Conservation (phyloP, 2,888 invertebrate species). For the Phortica okadai region DNA sequence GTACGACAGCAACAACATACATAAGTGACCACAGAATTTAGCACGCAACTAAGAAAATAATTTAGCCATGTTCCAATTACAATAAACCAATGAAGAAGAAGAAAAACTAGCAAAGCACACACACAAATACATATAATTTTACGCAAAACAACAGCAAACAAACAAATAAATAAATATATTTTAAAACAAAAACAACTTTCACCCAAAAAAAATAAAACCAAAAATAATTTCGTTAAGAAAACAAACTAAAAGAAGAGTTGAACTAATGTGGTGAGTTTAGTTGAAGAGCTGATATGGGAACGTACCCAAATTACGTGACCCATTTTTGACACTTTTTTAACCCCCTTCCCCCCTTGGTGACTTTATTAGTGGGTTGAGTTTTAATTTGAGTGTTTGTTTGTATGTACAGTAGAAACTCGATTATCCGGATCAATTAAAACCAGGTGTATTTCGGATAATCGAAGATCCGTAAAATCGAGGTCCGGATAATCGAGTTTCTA, state of each 20-base stretch:
- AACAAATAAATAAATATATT: conserved; percentile 36
- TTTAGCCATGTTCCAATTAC: conserved; percentile 67
- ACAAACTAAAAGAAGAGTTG: not conserved
- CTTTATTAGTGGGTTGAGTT: no score
- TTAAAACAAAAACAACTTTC: conserved; percentile 57
- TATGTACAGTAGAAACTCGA: no score
- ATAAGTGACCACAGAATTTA: conserved; percentile 47
- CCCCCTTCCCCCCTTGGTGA: no score
- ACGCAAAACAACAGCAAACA: conserved; percentile 43
- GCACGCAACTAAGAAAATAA: conserved; percentile 66
- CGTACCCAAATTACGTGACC: no score
- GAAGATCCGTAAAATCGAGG: no score
- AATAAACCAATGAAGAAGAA: conserved; percentile 25
- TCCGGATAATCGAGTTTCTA: no score
- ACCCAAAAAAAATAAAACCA: conserved; percentile 47
- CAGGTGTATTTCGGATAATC: no score
- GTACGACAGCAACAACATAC: conserved; percentile 10
- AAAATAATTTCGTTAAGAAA: not conserved
- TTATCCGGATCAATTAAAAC: no score
- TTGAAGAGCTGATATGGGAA: no score
- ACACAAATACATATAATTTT: conserved; percentile 39
- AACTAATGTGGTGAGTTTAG: no score
- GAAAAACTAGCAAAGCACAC: conserved; percentile 36
- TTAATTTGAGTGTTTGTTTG: no score
- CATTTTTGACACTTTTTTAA: no score